These are phyloP conservation scores for Xestia sexstrigata DNA, from an alignment of 2,888 invertebrate genomes.

Conservation along the genomic window DNA sequence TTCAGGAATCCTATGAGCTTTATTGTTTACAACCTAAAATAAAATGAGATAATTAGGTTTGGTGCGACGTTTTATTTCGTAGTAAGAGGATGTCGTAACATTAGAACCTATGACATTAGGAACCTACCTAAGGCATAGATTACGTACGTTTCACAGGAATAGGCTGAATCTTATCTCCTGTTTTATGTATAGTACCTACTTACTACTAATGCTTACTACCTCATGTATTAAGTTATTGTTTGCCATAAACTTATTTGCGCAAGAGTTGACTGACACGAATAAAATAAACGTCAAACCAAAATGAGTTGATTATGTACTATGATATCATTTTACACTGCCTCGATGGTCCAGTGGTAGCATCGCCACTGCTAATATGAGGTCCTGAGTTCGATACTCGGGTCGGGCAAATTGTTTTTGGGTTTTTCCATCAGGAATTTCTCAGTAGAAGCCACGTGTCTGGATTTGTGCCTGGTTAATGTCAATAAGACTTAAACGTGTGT, in stretches of 20 bases:
- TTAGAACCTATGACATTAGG: background rate
- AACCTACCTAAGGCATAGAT: background rate
- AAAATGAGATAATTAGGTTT: background rate
- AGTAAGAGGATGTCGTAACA: slow-evolving; percentile 24
- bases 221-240: no score
- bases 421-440: background rate
- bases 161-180: slow-evolving; percentile 26
- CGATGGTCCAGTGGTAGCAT: background rate
- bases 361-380: background rate
- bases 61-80: slow-evolving; percentile 4
- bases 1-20: slow-evolving; percentile 3
- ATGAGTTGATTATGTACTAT: no score
- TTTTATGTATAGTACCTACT: slow-evolving; percentile 13
- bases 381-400: background rate
- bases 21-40: background rate
- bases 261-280: slow-evolving; percentile 1
- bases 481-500: no score
- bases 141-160: slow-evolving; percentile 1
- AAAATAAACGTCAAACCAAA: slow-evolving; percentile 24
- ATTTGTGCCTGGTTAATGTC: no score
- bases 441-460: background rate
- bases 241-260: slow-evolving; percentile 48
- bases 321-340: background rate
- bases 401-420: background rate
- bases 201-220: background rate